Conservation (phyloP, 2,113 vertebrate species). For the Spheniscus mendiculus region DNA sequence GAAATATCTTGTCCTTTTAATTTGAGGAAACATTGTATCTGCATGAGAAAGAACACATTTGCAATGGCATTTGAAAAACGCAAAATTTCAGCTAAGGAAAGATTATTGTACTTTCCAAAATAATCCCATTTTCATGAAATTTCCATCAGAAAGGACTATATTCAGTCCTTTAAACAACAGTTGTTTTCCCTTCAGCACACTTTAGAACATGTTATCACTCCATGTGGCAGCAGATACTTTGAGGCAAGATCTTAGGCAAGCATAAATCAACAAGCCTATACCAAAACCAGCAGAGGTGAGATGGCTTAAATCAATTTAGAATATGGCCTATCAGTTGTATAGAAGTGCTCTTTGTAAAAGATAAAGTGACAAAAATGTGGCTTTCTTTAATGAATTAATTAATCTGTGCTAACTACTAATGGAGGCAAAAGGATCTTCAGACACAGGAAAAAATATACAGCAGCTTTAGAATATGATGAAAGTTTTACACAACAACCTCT, state of each 20-base stretch:
- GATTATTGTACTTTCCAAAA: neutral
- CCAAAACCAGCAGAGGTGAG: neutral
- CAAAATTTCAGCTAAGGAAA: neutral
- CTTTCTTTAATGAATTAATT: neutral
- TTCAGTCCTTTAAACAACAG: neutral
- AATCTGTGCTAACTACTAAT: neutral
- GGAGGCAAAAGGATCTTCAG: neutral
- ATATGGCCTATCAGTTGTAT: neutral
- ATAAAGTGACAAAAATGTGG: neutral
- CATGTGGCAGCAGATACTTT: neutral
- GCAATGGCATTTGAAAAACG: neutral
- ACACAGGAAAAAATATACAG: neutral
- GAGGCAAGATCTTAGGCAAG: neutral
- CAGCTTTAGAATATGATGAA: neutral
- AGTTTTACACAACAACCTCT: neutral
- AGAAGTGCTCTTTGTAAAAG: neutral
- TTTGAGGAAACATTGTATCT: neutral
- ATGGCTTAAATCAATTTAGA: neutral
- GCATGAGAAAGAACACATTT: neutral
- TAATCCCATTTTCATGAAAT: neutral
- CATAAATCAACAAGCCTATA: neutral
- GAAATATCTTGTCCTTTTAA: neutral
- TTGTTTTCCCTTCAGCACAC: neutral
- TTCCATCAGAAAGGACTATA: neutral
- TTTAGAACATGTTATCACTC: neutral